Base-by-base conservation (phyloP, 2,797 vertebrate genomes). In the Parauchenoglanis punctatus region DNA sequence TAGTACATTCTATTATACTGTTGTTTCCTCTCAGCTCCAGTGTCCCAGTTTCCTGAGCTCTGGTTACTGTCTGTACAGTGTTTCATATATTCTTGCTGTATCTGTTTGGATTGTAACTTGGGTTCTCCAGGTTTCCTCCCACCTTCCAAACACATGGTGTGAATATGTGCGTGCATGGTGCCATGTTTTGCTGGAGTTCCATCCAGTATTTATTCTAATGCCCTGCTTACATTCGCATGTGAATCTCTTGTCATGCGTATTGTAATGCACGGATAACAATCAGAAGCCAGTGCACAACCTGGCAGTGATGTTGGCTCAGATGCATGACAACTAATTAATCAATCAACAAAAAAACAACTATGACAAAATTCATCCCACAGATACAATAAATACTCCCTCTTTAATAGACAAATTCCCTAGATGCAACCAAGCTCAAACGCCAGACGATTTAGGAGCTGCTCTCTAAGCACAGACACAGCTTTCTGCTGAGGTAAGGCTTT, bases 281-380 rank as follows among this genome's bases (percentile, higher is more conserved):
- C 58, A 46, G 56, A 63, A 81, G 35, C 10, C 46, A 40, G 5
- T 40, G 28, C 15, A 40, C 52, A 72, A 44, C 92, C 89, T 94
- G 90, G 46, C 81, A 67, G 44, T 92, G 93, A 92, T 92, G 90
- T 87, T 90, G 84, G 75, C 92, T 92, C 87, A 56, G 73, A n/a
- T 40, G 90, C 88, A 88, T 91, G 85, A 90, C 40, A 86, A 91
- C 86, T 59, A 86, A 90, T 93, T 91, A 91, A 91, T 89, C 91
- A 92, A 91, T 93, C 92, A 94, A 90, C 92, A 92, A 92, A 91
- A 94, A 95, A 94, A 92, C 90, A 89, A 81, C 86, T 85, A 87
- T 91, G 88, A 87, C 92, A 91, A 87, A 68, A 83, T 76, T 56
- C 12, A 85, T 80, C 31, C 40, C 46, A 35, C 56, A 35, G 44